Evolutionary conservation across 2,888 invertebrate genomes (phyloP).

Genomic region (Endotricha flammealis): DNA sequence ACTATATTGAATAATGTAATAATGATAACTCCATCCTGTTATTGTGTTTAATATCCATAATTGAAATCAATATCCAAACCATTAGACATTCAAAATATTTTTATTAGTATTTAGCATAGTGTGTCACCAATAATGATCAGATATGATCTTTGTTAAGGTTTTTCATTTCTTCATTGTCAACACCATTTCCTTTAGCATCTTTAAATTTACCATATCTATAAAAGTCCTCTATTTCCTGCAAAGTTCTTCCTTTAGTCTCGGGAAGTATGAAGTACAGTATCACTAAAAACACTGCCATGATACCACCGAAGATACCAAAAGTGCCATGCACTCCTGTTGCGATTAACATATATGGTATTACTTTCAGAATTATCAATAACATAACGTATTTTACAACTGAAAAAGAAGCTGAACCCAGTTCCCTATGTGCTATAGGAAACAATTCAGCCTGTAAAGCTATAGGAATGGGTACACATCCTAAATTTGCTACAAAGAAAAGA

Average conservation of each 20-base stretch:
- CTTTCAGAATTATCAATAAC: constrained; percentile 25
- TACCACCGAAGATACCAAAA: constrained; percentile 26
- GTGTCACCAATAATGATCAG: no score
- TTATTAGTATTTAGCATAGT: no score
- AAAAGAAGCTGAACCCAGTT: constrained; percentile 34
- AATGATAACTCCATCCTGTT: no score
- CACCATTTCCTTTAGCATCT: constrained; percentile 1
- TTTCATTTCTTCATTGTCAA: constrained; percentile 9
- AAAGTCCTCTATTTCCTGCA: constrained; percentile 39
- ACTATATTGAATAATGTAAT: no score
- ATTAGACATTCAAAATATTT: no score
- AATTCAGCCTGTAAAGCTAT: constrained; percentile 52
- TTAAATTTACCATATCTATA: constrained; percentile 24
- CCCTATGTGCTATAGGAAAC: constrained; percentile 48
- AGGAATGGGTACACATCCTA: constrained; percentile 56
- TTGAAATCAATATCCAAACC: no score
- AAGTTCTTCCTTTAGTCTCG: constrained; percentile 40
- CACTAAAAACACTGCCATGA: constrained; percentile 22
- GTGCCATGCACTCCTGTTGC: constrained; percentile 32
- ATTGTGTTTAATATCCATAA: no score
- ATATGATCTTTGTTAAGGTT: constrained; percentile 1
- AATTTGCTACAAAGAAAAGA: constrained; percentile 39
- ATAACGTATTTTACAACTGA: constrained; percentile 35
- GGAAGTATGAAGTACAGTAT: constrained; percentile 32
- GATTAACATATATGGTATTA: constrained; percentile 31